Base-by-base conservation (phyloP, 2,888 invertebrate species). In the Clistopyga incitator region DNA sequence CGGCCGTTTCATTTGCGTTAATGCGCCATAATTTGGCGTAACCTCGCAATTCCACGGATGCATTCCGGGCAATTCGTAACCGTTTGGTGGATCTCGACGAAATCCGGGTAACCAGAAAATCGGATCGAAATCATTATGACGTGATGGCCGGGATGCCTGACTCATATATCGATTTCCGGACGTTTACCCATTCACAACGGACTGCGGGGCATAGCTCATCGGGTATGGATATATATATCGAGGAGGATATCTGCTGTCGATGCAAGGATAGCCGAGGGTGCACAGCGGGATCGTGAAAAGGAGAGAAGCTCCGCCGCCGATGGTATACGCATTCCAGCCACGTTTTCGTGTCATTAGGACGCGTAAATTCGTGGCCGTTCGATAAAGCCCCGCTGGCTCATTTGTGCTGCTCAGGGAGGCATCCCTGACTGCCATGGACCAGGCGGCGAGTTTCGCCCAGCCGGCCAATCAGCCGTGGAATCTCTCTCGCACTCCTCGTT, bases 291-390 rank as follows among this genome's bases (percentile, higher is more conserved):
- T 20, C 38, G 42, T 13, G 38, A 42, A 38, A 54, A 25, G 68
- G 18, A 38, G 50, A 13, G 56, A 47, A 59, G 23, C 34, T 64
- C 38, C 23, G 20, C 15, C 25, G 34, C 38, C 23, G 20, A 23
- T 42, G 34, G 47, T 52, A 38, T 65, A 88, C 87, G 86, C 85
- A 86, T 87, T 89, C 86, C 79, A 80, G 38, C 78, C 85, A 88
- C 86, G 87, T 86, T 87, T 87, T 86, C 74, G 74, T 79, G 84
- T 87, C 87, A 88, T 89, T 88, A 88, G 86, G 87, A 89, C 87
- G 42, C 29, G 86, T 85, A 87, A 89, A 89, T 86, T 88, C 68
- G 71, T 20, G 47, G 42, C 29, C 45, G 78, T 56, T 67, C 81
- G 86, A 88, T 87, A 86, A 38, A 83, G 50, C 56, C 29, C 61